Base-by-base conservation (phyloP, 2,888 invertebrate species). In the Eupithecia abbreviata region DNA sequence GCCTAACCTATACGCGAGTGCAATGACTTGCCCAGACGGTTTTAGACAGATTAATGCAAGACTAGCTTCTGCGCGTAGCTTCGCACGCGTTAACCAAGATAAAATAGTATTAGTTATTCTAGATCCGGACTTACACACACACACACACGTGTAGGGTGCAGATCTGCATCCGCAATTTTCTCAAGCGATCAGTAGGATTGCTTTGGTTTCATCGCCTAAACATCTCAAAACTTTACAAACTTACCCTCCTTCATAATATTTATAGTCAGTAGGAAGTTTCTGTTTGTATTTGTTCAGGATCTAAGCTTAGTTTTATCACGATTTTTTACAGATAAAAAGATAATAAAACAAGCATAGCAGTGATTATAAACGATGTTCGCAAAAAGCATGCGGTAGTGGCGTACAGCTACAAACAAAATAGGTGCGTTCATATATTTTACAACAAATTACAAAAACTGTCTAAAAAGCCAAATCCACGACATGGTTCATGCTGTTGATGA, bases 1-100 rank as follows among this genome's bases (percentile, higher is more conserved):
- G 75, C 49, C 71, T 73, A 74, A 76, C 78, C 78, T 78, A 76
- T 78, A 77, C 41, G 68, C 71, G 58, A 75, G 75, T 76, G 42
- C 78, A 72, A 75, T 76, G 78, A 78, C 75, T 42, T 49, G 42
- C n/a, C 13, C 68, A 67, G 70, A 73, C 70, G 71, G 51, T 62
- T 72, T 70, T 51, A 65, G 18, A 73, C 62, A 67, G 43, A n/a
- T 10, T 45, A n/a, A 42, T 42, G 65, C 67, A 67, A 7, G 42
- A 43, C 66, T 41, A 65, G 51, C 13, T 62, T 3, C 58, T 4
- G 18, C 18, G 18, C 58, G 18, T 10, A 18, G 18, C 18, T 15
- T 18, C 9, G 18, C 10, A n/a, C 18, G 55, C 18, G 3, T 58
- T 58, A 6, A 7, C n/a, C 51, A n/a, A n/a, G n/a, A 58, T 58